phyloP scores from a whole-genome alignment of 2,888 invertebrate genomes.

The Ectobius pallidus region DNA sequence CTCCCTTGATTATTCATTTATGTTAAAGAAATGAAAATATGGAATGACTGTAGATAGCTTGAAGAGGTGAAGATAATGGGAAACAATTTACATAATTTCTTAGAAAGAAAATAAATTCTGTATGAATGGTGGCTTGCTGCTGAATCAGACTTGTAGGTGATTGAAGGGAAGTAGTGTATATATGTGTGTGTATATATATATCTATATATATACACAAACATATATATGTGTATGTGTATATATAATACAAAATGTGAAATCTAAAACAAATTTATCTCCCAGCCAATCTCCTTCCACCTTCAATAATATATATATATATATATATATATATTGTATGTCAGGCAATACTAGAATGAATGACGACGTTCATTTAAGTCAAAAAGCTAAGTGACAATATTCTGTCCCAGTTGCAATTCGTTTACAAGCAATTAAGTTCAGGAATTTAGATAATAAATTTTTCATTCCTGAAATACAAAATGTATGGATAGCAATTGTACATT shows the following conservation, averaged over 20 bases:
- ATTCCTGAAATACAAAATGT: no score
- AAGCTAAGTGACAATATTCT: slow-evolving; percentile 11
- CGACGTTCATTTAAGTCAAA: not conserved
- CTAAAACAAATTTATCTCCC: not conserved
- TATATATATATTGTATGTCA: slow-evolving; percentile 26
- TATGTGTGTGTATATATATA: no score
- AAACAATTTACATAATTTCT: slow-evolving; percentile 1
- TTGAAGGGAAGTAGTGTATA: not conserved
- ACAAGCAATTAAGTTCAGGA: no score
- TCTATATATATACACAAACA: no score
- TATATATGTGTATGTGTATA: no score
- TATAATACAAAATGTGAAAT: slow-evolving; percentile 2
- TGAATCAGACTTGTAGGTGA: not conserved
- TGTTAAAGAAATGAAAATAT: slow-evolving; percentile 19
- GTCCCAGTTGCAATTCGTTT: not conserved
- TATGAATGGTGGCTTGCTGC: slow-evolving; percentile 2
- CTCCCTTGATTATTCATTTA: slow-evolving; percentile 14
- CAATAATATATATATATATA: not conserved
- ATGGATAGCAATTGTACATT: no score
- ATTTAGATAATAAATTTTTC: no score
- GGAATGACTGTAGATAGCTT: slow-evolving; percentile 18
- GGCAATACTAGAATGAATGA: slow-evolving; percentile 23
- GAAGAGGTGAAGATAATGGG: not conserved
- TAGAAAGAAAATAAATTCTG: not conserved
- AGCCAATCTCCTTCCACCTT: slow-evolving; percentile 1